Conservation (phyloP, 2,888 invertebrate species). For the Alloscopus bannaensis region DNA sequence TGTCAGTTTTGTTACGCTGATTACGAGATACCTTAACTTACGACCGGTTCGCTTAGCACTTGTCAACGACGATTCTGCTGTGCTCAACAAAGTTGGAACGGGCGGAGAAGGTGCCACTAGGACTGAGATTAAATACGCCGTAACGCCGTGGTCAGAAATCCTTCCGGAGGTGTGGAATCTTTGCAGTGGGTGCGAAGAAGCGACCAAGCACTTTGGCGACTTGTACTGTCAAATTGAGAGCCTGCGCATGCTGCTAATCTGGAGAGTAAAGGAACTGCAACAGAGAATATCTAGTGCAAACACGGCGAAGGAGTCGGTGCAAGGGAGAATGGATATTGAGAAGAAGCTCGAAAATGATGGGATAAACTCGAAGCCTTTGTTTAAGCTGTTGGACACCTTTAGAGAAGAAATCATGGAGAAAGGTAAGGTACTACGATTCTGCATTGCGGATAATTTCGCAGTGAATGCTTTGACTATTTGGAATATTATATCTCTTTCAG, state of each 20-base stretch:
- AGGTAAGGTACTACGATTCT: not conserved
- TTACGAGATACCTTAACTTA: not conserved
- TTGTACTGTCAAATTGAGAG: not conserved
- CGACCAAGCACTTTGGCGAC: not conserved
- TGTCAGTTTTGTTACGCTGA: not conserved
- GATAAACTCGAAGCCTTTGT: not conserved
- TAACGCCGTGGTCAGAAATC: no score
- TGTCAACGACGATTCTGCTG: no score
- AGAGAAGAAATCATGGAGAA: not conserved
- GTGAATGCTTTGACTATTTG: no score
- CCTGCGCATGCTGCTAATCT: not conserved
- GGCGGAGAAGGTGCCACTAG: no score
- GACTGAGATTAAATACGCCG: no score
- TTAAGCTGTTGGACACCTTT: not conserved
- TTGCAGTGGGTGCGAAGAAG: no score
- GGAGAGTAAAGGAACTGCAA: not conserved
- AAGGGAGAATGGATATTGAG: not conserved
- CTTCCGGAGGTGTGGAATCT: no score
- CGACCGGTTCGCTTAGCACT: no score
- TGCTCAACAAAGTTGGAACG: no score
- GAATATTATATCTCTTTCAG: no score
- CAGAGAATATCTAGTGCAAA: conserved; percentile 4
- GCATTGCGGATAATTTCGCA: not conserved
- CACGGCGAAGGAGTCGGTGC: not conserved
- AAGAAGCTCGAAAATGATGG: not conserved